Evolutionary conservation across 2,797 vertebrate genomes (phyloP).

Genomic region (Poecilia wingei): DNA sequence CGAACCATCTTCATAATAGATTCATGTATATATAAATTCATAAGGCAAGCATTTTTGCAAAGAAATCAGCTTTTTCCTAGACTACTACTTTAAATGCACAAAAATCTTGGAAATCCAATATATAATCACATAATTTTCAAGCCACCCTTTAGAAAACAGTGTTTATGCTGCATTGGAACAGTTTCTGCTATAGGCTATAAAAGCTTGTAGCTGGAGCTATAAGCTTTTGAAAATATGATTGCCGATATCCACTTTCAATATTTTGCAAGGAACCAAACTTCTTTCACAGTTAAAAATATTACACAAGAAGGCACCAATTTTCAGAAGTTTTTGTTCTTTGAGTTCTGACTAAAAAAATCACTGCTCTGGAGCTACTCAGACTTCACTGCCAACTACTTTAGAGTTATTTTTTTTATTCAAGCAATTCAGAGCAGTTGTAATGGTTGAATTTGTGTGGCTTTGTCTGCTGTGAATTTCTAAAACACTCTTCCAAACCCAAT

Average conservation of each 20-base stretch:
- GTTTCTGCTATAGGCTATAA: neutral
- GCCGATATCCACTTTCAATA: neutral
- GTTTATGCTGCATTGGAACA: neutral
- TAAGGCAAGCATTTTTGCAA: conserved; percentile 6
- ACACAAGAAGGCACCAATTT: neutral
- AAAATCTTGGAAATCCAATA: neutral
- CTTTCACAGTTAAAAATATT: neutral
- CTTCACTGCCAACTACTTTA: neutral
- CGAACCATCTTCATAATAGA: too few species aligned
- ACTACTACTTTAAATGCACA: neutral
- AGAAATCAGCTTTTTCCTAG: neutral
- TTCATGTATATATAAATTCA: too few species aligned
- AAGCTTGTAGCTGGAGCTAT: neutral
- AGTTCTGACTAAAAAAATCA: neutral
- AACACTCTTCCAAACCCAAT: neutral
- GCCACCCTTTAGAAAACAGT: neutral
- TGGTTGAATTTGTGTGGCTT: neutral
- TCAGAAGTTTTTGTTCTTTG: neutral
- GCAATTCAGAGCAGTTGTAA: neutral
- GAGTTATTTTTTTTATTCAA: neutral
- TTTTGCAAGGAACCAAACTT: neutral
- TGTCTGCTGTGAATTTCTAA: neutral
- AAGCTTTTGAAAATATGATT: neutral
- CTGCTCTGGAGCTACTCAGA: neutral
- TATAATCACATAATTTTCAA: neutral